A percentile compares a stretch with the other conserved stretches of the same genome.
phyloP scores from a whole-genome alignment of 2,113 vertebrate genomes.

The Actinemys pallida region DNA sequence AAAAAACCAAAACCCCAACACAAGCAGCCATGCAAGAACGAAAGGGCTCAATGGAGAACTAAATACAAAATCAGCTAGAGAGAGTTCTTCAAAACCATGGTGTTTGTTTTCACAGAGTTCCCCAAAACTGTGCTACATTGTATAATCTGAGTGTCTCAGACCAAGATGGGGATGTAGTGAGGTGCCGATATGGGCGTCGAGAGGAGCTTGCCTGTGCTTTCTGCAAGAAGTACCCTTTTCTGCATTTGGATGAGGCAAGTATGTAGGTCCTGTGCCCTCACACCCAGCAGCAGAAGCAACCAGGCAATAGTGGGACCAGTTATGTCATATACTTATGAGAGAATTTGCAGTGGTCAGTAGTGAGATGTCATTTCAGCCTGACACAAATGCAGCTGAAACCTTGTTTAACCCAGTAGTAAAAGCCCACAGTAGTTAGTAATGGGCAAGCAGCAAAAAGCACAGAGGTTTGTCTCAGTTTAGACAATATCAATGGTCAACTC shows the following conservation, averaged over 20 bases:
- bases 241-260: not conserved
- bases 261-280: not conserved
- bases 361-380: fast-evolving
- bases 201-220: not conserved
- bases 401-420: not conserved
- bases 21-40: not conserved
- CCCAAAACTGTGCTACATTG: not conserved
- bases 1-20: not conserved
- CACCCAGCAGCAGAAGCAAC: not conserved
- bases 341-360: not conserved
- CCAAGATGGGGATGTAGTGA: not conserved
- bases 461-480: not conserved
- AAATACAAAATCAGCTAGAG: not conserved
- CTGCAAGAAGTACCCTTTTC: not conserved
- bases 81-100: not conserved
- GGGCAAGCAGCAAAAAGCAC: not conserved
- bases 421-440: not conserved
- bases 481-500: not conserved
- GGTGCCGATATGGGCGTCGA: not conserved
- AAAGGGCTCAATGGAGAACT: not conserved
- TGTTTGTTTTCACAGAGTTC: not conserved
- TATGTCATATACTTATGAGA: not conserved
- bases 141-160: not conserved
- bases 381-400: not conserved
- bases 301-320: not conserved